Evolutionary conservation across 23 tunicate species (phyloP).

Genomic region (Trididemnum clinides): DNA sequence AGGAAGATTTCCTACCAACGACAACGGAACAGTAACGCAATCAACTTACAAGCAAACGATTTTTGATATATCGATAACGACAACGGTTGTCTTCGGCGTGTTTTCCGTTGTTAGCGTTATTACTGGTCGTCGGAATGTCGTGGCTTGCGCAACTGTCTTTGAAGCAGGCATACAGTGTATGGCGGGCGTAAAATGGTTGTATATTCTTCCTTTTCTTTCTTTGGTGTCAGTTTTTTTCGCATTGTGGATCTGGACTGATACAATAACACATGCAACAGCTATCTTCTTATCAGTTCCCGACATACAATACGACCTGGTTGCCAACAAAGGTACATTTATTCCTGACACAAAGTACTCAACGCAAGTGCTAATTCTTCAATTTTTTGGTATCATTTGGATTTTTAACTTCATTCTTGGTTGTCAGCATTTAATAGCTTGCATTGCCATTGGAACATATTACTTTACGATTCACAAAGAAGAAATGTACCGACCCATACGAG

Average conservation of each 20-base stretch:
- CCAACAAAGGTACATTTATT: conserved; percentile 32
- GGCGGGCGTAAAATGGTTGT: conserved; percentile 64
- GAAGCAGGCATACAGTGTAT: conserved; percentile 28
- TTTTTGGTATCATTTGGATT: conserved; percentile 61
- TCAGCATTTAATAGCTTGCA: conserved; percentile 55
- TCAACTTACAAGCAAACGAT: conserved; percentile 62
- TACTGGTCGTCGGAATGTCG: conserved; percentile 58
- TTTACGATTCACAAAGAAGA: conserved; percentile 55
- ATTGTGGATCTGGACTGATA: conserved; percentile 48
- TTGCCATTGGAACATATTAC: conserved; percentile 72
- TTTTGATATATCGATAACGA: conserved; percentile 53
- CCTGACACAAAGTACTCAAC: conserved; percentile 55
- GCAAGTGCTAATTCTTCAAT: conserved; percentile 63
- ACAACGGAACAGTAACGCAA: conserved; percentile 36
- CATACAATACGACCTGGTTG: neutral
- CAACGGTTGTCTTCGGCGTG: conserved; percentile 40
- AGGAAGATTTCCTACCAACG: neutral
- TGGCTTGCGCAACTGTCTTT: conserved; percentile 63
- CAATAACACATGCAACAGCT: conserved; percentile 54
- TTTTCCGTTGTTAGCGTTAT: conserved; percentile 35
- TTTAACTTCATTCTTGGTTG: conserved; percentile 65
- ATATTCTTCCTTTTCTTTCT: conserved; percentile 60
- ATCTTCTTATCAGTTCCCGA: conserved; percentile 38
- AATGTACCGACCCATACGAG: conserved; percentile 71
- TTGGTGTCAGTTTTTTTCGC: conserved; percentile 38